phyloP scores from a whole-genome alignment of 2,113 vertebrate species.

The Dunckerocampus dactyliophorus region DNA sequence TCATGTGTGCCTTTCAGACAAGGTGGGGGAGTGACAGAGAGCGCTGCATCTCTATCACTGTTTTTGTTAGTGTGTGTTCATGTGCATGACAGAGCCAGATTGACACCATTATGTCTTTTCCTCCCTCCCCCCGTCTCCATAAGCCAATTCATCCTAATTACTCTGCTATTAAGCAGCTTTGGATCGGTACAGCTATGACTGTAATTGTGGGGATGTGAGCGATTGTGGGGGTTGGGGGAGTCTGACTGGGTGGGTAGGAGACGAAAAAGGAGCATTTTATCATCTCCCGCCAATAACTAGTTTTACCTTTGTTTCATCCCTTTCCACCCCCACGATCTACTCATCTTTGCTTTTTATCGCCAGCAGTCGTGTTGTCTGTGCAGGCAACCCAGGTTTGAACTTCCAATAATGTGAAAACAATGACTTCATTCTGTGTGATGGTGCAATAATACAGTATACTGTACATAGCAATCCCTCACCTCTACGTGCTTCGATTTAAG shows the following conservation, averaged over 20 bases:
- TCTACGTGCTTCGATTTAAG: too few relatives aligned
- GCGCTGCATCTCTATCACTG: conserved; percentile 5
- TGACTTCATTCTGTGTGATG: conserved; percentile 4
- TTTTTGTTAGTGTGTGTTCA: conserved; percentile 12
- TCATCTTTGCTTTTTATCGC: not conserved
- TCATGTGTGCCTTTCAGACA: not conserved
- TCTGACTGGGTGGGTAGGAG: not conserved
- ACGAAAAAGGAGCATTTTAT: not conserved
- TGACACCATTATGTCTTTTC: conserved; percentile 62
- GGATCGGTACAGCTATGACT: conserved; percentile 25
- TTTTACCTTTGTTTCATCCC: conserved; percentile 14
- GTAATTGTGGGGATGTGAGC: conserved; percentile 6
- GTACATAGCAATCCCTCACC: too few relatives aligned
- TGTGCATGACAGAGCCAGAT: conserved; percentile 24
- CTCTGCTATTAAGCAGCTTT: conserved; percentile 59
- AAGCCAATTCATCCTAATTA: conserved; percentile 60
- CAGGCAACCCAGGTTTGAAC: conserved; percentile 19
- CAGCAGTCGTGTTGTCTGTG: not conserved
- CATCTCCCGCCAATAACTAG: conserved; percentile 15
- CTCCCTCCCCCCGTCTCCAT: conserved; percentile 45
- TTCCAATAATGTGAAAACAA: too few relatives aligned
- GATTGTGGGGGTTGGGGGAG: not conserved
- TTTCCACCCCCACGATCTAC: not conserved
- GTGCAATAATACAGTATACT: too few relatives aligned
- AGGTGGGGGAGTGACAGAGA: too few relatives aligned